A percentile compares a stretch with the other conserved stretches of the same genome.
Conservation (phyloP, 1,140 invertebrate genomes). For the Bicyclus anynana region DNA sequence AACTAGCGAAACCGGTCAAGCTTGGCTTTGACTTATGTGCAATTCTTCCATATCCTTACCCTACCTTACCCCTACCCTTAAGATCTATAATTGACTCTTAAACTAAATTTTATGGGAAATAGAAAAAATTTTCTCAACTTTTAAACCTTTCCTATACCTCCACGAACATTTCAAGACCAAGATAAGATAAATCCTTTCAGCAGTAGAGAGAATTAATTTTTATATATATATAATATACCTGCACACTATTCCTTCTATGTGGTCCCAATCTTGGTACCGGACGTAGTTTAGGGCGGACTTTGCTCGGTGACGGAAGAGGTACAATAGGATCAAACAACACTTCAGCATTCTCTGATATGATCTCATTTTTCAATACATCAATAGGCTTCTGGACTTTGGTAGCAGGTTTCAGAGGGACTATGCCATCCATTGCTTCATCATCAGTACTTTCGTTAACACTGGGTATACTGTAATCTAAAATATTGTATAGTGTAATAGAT, state of each 20-base stretch:
- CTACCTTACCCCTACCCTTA: no score
- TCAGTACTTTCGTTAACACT: slow-evolving; percentile 48
- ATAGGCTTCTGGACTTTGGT: slow-evolving; percentile 48
- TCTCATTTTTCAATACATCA: slow-evolving; percentile 62
- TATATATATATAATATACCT: slow-evolving; percentile 36
- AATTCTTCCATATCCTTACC: no score
- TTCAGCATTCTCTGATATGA: slow-evolving; percentile 68
- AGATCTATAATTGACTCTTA: no score
- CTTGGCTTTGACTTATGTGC: no score
- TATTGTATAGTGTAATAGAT: neutral
- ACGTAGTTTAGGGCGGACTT: slow-evolving; percentile 64
- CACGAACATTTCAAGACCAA: no score
- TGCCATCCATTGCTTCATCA: slow-evolving; percentile 63
- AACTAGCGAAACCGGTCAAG: no score
- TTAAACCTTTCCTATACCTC: no score
- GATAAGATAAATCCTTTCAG: neutral
- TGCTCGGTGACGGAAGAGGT: slow-evolving; percentile 66
- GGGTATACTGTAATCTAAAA: slow-evolving; percentile 20
- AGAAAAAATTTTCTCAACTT: no score
- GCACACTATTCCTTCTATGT: slow-evolving; percentile 67
- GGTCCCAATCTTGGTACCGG: slow-evolving; percentile 69
- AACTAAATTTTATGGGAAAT: no score
- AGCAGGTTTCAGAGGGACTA: slow-evolving; percentile 51
- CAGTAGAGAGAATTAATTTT: neutral
- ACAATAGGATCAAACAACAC: slow-evolving; percentile 73